Conservation (phyloP, 1,140 invertebrate genomes). For the Anoplolepis gracilipes region DNA sequence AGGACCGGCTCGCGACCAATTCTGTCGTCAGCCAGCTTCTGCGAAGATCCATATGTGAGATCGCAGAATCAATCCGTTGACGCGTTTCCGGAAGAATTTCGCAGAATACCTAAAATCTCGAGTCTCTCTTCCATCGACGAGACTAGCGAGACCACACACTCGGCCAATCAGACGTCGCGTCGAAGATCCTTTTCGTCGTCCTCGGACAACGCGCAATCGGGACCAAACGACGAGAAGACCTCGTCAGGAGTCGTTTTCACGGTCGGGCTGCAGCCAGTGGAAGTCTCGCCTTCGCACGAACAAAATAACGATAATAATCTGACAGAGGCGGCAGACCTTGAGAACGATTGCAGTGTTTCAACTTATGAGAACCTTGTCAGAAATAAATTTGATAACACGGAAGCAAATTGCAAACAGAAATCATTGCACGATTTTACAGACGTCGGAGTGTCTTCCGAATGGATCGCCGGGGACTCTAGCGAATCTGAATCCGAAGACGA, state of each 20-base stretch:
- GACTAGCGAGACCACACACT: conserved; percentile 82
- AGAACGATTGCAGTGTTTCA: conserved; percentile 59
- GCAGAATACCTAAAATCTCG: conserved; percentile 82
- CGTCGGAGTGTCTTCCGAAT: neutral
- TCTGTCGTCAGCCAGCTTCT: conserved; percentile 83
- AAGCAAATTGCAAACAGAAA: conserved; percentile 65
- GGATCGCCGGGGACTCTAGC: conserved; percentile 19
- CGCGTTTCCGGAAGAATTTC: conserved; percentile 77
- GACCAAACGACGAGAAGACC: conserved; percentile 36
- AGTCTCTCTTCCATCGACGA: conserved; percentile 84
- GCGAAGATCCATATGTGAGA: conserved; percentile 78
- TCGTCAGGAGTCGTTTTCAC: conserved; percentile 79
- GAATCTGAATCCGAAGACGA: conserved; percentile 54
- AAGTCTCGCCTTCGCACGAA: conserved; percentile 29
- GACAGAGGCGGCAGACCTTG: conserved; percentile 74
- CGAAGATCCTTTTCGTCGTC: conserved; percentile 59
- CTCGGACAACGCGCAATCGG: conserved; percentile 15
- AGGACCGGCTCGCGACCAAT: conserved; percentile 88
- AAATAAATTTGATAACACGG: conserved; percentile 66
- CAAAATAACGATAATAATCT: conserved; percentile 51
- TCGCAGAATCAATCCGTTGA: conserved; percentile 64
- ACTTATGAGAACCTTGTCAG: conserved; percentile 54
- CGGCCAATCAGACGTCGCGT: conserved; percentile 72
- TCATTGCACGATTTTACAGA: conserved; percentile 80
- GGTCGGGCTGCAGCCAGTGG: conserved; percentile 75